phyloP scores from a whole-genome alignment of 1,140 invertebrate species.

The Platyscapa corneri region DNA sequence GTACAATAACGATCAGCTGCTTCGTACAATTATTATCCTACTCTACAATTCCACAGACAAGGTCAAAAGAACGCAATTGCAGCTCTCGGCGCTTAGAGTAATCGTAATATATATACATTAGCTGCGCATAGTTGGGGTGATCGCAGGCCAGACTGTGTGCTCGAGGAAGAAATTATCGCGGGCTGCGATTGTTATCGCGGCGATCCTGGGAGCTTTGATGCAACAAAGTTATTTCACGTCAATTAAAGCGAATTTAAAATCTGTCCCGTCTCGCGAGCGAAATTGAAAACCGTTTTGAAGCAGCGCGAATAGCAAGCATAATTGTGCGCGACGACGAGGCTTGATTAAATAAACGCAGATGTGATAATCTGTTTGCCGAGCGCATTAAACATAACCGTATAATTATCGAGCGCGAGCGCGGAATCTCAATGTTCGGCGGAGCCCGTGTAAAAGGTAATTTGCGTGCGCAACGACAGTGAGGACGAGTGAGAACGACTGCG shows the following conservation, averaged over 20 bases:
- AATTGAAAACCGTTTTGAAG: neutral
- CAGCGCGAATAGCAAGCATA: neutral
- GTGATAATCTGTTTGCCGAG: constrained; percentile 13
- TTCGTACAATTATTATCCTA: constrained; percentile 24
- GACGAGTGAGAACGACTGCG: constrained; percentile 7
- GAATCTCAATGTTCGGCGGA: constrained; percentile 26
- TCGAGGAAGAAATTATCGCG: neutral
- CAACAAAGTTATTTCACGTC: neutral
- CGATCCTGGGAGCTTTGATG: neutral
- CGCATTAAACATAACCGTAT: neutral
- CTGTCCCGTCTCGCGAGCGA: neutral
- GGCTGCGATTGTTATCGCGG: neutral
- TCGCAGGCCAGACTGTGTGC: neutral
- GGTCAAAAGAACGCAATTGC: neutral
- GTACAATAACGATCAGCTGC: neutral
- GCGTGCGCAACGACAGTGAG: neutral
- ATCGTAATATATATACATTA: constrained; percentile 18
- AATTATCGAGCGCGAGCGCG: constrained; percentile 18
- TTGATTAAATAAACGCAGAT: constrained; percentile 30
- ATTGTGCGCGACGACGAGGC: neutral
- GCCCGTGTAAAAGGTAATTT: constrained; percentile 8
- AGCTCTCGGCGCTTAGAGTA: neutral
- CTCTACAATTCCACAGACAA: neutral
- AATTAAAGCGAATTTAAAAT: neutral
- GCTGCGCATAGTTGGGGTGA: neutral